Base-by-base conservation (phyloP, 37 sponge, comb jelly and placozoan genomes). In the Petrosia ficiformis region DNA sequence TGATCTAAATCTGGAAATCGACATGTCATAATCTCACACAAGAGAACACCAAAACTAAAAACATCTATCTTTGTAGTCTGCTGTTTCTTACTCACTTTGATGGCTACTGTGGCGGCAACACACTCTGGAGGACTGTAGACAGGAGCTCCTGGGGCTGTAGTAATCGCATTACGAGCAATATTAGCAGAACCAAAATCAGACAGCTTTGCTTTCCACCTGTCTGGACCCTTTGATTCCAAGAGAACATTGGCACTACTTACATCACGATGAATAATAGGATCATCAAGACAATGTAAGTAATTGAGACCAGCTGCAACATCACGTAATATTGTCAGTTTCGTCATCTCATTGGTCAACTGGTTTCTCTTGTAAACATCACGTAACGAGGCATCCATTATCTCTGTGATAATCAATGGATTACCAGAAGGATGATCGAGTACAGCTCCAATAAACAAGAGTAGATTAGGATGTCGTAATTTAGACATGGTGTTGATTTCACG, bases 121-220 rank as follows among this genome's bases (percentile, higher is more conserved):
- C 26, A 29, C 44, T 93, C 90, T 26, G 94, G 94, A 48, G 94
- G 90, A 44, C 82, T 64, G 41, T 93, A 93, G 22, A 80, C 61
- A 30, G 71, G 61, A 40, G 82, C 79, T 33, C 93, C 93, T 16
- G 77, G 77, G 19, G 71, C 85, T 41, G 68, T 66, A n/a, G 93
- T 88, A 2, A 21, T 25, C 28, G 75, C 68, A 2, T 60, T n/a
- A 39, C 74, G 60, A 11, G 59, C 72, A 30, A 85, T 57, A 70
- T 93, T 93, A 60, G 93, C 89, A 33, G 93, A 85, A 6, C 93
- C 93, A 71, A 88, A 85, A 77, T 93, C 93, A 31, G 82, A 77
- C 19, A 93, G 67, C 70, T 93, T 92, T 30, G 88, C 88, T 22
- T 33, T 59, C 83, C 76, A 87, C 25, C 19, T 44, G 16, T 70